These are phyloP conservation scores for Xiphorhynchus elegans DNA, from an alignment of 2,113 vertebrate species.

Conservation along the genomic window DNA sequence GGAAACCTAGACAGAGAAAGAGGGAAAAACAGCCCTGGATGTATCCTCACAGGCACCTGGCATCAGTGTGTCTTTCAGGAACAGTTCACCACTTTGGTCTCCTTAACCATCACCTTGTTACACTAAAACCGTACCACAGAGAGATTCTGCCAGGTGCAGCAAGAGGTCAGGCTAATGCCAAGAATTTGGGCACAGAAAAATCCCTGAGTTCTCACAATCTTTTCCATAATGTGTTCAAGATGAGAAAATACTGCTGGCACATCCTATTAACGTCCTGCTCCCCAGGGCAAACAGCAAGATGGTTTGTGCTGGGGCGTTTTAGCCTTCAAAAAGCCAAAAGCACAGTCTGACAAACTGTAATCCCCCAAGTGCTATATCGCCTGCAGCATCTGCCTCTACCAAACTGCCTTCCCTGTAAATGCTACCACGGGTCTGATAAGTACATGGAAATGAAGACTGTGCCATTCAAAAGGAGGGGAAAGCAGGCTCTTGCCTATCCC, in stretches of 20 bases:
- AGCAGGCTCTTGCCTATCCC: neutral
- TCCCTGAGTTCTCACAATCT: rapidly evolving
- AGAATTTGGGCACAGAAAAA: neutral
- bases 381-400: neutral
- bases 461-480: neutral
- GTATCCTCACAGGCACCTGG: neutral
- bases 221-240: neutral
- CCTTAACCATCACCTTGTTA: neutral
- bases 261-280: neutral
- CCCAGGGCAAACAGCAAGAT: neutral
- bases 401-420: neutral
- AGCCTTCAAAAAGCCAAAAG: neutral
- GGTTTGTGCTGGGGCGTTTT: neutral
- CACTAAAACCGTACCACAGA: neutral
- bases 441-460: neutral
- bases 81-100: neutral
- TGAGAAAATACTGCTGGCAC: neutral
- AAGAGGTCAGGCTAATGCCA: neutral
- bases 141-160: neutral
- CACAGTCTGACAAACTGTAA: neutral
- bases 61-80: neutral
- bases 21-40: neutral
- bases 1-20: neutral
- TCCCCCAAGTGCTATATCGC: neutral
- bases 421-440: neutral